These are phyloP conservation scores for Saccopteryx bilineata DNA, from an alignment of 2,113 vertebrate genomes.

Conservation along the genomic window DNA sequence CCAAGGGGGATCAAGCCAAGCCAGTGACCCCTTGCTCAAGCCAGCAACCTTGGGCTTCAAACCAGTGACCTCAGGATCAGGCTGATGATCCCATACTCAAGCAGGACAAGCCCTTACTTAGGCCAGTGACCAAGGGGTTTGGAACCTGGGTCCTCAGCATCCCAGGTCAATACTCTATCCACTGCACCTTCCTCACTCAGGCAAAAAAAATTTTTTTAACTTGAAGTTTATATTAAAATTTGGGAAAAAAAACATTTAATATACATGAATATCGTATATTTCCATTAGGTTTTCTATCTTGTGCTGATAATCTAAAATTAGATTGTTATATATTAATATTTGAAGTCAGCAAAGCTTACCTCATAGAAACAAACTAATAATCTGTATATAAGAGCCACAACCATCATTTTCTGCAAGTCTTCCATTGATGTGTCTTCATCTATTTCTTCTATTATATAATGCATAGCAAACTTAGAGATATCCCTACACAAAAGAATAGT, in stretches of 20 bases:
- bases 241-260: conserved; percentile 32
- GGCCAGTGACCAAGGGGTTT: too few species aligned
- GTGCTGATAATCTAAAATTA: conserved; percentile 58
- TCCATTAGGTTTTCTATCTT: background rate
- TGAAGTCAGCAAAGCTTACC: conserved; percentile 86
- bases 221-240: conserved; percentile 7
- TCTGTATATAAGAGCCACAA: conserved; percentile 96
- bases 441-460: conserved; percentile 98
- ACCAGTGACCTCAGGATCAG: too few species aligned
- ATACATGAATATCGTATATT: conserved; percentile 39
- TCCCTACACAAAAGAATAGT: conserved; percentile 90
- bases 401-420: conserved; percentile 98
- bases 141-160: too few species aligned
- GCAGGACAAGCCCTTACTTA: too few species aligned
- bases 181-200: too few species aligned
- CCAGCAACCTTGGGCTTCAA: too few species aligned
- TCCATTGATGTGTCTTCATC: conserved; percentile 98
- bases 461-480: conserved; percentile 96
- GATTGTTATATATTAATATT: conserved; percentile 32
- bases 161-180: too few species aligned
- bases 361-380: conserved; percentile 97
- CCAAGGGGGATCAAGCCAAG: too few species aligned
- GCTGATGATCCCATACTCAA: too few species aligned
- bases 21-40: too few species aligned
- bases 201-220: background rate